Percentiles rank a stretch among this genome's conserved stretches.
Conservation (phyloP, 2,888 invertebrate species). For the Polylopha cassiicola region DNA sequence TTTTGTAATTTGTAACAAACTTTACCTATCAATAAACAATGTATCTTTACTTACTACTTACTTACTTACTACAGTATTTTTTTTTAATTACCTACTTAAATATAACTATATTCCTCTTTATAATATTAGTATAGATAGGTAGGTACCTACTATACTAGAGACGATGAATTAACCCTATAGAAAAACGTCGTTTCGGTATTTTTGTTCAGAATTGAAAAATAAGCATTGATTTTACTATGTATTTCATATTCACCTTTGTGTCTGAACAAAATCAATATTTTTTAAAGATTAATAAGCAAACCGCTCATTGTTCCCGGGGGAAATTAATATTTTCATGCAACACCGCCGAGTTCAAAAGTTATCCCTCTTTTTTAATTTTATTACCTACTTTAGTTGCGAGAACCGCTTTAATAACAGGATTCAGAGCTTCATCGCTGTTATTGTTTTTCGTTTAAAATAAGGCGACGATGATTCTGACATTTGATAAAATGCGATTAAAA, state of each 20-base stretch:
- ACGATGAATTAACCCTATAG: too few relatives aligned
- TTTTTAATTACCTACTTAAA: background rate
- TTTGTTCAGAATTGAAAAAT: too few relatives aligned
- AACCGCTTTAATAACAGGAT: conserved; percentile 17
- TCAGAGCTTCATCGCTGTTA: conserved; percentile 27
- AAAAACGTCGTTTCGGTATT: too few relatives aligned
- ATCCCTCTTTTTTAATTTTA: conserved; percentile 40
- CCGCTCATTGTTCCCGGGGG: conserved; percentile 46
- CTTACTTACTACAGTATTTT: background rate
- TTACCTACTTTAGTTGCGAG: conserved; percentile 21
- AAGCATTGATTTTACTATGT: too few relatives aligned
- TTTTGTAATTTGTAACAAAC: too few relatives aligned
- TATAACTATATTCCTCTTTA: background rate
- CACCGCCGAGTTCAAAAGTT: conserved; percentile 36
- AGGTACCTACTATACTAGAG: too few relatives aligned
- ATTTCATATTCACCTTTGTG: too few relatives aligned
- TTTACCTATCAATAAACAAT: too few relatives aligned
- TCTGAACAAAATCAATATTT: conserved; percentile 8
- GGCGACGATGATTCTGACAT: conserved; percentile 15
- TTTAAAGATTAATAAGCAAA: conserved; percentile 42
- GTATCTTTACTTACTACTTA: background rate
- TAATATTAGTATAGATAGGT: too few relatives aligned
- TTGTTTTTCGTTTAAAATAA: conserved; percentile 27
- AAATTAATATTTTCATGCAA: conserved; percentile 52
- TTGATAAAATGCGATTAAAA: conserved; percentile 20